Base-by-base conservation (phyloP, 2,888 invertebrate genomes). In the Beris morrisii region DNA sequence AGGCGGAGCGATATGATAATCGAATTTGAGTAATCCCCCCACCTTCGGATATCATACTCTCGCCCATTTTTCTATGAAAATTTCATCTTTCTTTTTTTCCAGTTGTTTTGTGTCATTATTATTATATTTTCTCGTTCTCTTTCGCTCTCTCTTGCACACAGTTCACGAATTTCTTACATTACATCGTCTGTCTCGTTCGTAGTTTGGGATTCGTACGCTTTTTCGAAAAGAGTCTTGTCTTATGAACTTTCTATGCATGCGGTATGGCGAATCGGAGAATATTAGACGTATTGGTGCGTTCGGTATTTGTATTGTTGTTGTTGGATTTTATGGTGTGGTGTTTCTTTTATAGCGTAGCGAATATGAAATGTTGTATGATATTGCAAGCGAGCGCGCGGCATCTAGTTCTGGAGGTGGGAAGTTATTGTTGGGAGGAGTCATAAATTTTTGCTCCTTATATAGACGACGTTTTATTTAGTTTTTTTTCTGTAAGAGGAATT, bases 1-100 rank as follows among this genome's bases (percentile, higher is more conserved):
- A 73, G 73, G 73, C 73, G 73, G 73, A 72, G 73, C 73, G 67
- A 72, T 71, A 71, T 72, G 71, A 73, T 71, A 72, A 73, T 70
- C 69, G 69, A 48, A 61, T 59, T 61, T 61, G 61, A 61, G 52
- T 52, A 61, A 61, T 61, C 61, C 61, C 54, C 61, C 61, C 61
- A 61, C 61, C 38, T 61, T 61, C 61, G 43, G 61, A 12, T 61
- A 50, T 61, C 61, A 32, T 46, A 12, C n/a, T 61, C 61, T 48
- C 61, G 61, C 50, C 61, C 52, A 61, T 43, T 61, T 52, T 30
- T 32, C 59, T 67, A 59, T 54, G 65, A 65, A 67, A 67, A 65
- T 67, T 67, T 67, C 64, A 67, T 67, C 64, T 65, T 67, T 55
- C 61, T 32, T 38, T 46, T 53, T 67, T 64, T 38, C 32, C 38